Percentiles rank a stretch among this genome's conserved stretches.
These are phyloP conservation scores for Lumbricus terrestris DNA, from an alignment of 2,888 invertebrate species.

Conservation along the genomic window DNA sequence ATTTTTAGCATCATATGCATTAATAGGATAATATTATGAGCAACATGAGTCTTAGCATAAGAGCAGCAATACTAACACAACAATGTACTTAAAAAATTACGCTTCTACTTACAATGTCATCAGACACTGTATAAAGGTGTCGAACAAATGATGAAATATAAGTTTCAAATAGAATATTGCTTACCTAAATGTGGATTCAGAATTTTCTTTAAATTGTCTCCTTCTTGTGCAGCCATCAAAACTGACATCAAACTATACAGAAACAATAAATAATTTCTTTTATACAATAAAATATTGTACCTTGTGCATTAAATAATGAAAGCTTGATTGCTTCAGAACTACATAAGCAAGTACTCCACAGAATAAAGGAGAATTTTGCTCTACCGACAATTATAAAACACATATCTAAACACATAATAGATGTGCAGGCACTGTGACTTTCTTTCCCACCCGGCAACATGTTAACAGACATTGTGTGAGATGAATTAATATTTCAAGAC, in stretches of 20 bases:
- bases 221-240: conserved; percentile 62
- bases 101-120: not conserved
- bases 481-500: too few species aligned
- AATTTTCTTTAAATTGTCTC: conserved; percentile 77
- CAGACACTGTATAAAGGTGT: not conserved
- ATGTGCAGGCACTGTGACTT: too few species aligned
- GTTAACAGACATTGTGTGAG: too few species aligned
- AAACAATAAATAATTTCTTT: too few species aligned
- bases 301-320: not conserved
- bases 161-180: conserved; percentile 25
- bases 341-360: not conserved
- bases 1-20: not conserved
- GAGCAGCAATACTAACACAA: not conserved
- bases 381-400: too few species aligned
- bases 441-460: too few species aligned
- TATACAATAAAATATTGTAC: not conserved
- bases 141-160: not conserved
- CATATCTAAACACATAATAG: too few species aligned
- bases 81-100: not conserved
- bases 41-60: not conserved
- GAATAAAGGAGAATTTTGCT: too few species aligned
- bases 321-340: not conserved
- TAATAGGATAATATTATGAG: not conserved
- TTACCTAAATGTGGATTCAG: conserved; percentile 77
- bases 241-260: conserved; percentile 33